phyloP scores from a whole-genome alignment of 2,888 invertebrate species.

The Malachius bipustulatus region DNA sequence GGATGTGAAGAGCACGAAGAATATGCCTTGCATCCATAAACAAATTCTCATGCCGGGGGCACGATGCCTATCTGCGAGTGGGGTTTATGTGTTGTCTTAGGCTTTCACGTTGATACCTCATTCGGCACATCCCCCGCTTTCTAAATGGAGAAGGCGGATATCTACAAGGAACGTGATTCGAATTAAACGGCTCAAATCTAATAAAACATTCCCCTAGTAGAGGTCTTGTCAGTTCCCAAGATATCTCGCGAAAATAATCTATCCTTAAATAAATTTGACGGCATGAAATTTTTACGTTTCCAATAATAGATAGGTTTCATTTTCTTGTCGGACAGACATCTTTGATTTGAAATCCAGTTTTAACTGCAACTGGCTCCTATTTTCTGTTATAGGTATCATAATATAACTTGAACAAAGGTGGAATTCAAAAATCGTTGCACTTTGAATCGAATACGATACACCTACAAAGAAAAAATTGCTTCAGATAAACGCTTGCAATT shows the following conservation, averaged over 20 bases:
- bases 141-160: slow-evolving; percentile 28
- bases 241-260: slow-evolving; percentile 11
- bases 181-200: slow-evolving; percentile 29
- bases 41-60: slow-evolving; percentile 3
- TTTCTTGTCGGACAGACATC: no score
- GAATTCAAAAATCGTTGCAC: no score
- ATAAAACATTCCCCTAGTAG: slow-evolving; percentile 25
- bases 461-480: no score
- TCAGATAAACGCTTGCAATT: no score
- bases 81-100: slow-evolving; percentile 29
- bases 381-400: no score
- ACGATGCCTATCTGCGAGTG: slow-evolving; percentile 16
- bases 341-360: no score
- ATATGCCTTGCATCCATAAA: slow-evolving; percentile 4
- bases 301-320: no score
- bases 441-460: no score
- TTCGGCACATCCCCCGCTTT: slow-evolving; percentile 27
- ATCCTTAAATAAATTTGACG: slow-evolving; percentile 4
- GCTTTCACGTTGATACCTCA: slow-evolving; percentile 28
- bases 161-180: slow-evolving; percentile 28
- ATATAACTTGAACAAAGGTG: no score
- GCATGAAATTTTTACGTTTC: slow-evolving; percentile 2
- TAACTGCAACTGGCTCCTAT: no score
- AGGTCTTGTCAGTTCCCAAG: slow-evolving; percentile 17
- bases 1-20: no score